Percentiles rank a stretch among this genome's conserved stretches.
Conservation (phyloP, 2,113 vertebrate genomes). For the Pandion haliaetus region DNA sequence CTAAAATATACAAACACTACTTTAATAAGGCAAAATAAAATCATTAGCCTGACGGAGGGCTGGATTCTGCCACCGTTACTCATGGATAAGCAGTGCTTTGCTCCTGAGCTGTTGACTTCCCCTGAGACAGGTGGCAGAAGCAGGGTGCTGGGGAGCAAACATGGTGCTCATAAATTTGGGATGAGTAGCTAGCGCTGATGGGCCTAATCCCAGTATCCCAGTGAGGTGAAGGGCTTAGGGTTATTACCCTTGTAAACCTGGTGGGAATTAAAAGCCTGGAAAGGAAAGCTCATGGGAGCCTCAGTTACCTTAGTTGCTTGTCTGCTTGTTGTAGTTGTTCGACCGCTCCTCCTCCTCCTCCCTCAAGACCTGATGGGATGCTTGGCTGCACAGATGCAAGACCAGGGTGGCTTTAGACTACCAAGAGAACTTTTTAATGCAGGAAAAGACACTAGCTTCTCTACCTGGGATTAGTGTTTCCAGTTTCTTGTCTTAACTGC, state of each 20-base stretch:
- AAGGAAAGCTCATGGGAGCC: neutral
- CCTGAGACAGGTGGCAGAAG: fast-evolving
- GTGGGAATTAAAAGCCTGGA: neutral
- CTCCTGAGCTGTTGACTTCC: neutral
- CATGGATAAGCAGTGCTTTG: neutral
- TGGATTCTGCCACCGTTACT: neutral
- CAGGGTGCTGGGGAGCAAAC: neutral
- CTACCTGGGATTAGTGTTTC: neutral
- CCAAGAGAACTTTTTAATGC: neutral
- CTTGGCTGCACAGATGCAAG: neutral
- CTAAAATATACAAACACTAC: neutral
- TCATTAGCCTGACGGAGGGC: neutral
- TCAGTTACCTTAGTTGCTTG: neutral
- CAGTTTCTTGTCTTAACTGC: neutral
- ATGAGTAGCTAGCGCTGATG: neutral
- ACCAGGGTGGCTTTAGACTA: neutral
- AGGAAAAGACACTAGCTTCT: neutral
- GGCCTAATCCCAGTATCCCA: neutral
- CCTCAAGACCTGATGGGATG: neutral
- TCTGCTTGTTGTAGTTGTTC: neutral
- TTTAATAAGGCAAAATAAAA: neutral
- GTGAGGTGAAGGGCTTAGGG: neutral
- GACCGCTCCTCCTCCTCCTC: neutral
- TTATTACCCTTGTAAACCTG: neutral
- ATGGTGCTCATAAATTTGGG: neutral